Conservation (phyloP, 2,888 invertebrate species). For the Tiphia femorata region DNA sequence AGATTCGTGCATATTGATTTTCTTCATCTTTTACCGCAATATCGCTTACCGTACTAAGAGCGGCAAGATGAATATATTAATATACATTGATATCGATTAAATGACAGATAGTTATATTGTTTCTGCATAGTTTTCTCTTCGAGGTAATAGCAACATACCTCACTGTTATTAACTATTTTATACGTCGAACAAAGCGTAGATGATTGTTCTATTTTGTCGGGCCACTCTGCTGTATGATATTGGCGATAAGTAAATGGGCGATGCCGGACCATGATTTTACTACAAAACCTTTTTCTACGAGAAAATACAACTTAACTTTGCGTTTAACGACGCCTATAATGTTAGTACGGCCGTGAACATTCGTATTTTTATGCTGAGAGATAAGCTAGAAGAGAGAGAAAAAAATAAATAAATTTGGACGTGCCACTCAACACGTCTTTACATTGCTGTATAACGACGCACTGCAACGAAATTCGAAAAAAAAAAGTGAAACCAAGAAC, state of each 20-base stretch:
- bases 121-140: background rate
- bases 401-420: slow-evolving; percentile 4
- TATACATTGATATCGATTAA: background rate
- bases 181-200: background rate
- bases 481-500: background rate
- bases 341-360: background rate
- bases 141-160: background rate
- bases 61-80: background rate
- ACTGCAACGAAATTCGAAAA: slow-evolving; percentile 1
- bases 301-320: slow-evolving; percentile 18
- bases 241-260: slow-evolving; percentile 9
- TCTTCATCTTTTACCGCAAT: background rate
- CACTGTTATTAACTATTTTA: background rate
- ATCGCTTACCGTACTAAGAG: background rate
- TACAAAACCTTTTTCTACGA: slow-evolving; percentile 35
- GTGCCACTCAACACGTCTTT: background rate
- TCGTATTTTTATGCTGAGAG: slow-evolving; percentile 1
- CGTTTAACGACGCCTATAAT: slow-evolving; percentile 9
- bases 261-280: slow-evolving; percentile 35
- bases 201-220: slow-evolving; percentile 10
- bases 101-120: background rate
- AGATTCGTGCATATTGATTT: slow-evolving; percentile 15
- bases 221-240: slow-evolving; percentile 8
- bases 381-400: background rate
- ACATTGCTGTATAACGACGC: background rate